Evolutionary conservation across 2,888 invertebrate species (phyloP).

Genomic region (Graphium colonna): DNA sequence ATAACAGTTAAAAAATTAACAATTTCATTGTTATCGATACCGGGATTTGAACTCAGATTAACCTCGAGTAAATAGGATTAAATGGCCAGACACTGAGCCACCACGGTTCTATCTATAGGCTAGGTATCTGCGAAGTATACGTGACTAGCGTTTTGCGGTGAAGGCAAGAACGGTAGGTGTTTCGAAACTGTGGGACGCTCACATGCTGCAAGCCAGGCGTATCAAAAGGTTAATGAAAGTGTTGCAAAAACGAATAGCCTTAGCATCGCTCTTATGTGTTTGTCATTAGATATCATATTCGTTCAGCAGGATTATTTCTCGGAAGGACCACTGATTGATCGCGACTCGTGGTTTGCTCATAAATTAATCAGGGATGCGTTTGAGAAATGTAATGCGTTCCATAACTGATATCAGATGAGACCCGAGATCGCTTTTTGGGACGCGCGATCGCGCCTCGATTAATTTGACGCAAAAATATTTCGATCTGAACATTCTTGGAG

Average conservation of each 20-base stretch:
- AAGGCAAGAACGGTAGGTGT: background rate
- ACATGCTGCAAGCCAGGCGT: background rate
- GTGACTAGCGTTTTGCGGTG: no score
- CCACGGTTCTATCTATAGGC: no score
- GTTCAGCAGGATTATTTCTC: slow-evolving; percentile 1
- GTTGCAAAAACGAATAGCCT: background rate
- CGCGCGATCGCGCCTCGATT: background rate
- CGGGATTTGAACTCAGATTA: no score
- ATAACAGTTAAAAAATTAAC: no score
- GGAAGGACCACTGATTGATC: slow-evolving; percentile 8
- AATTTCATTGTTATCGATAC: no score
- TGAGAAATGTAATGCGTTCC: slow-evolving; percentile 8
- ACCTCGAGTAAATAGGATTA: no score
- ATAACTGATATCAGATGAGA: slow-evolving; percentile 10
- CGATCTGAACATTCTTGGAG: no score
- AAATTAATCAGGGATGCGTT: slow-evolving; percentile 17
- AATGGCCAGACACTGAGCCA: no score
- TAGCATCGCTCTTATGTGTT: background rate
- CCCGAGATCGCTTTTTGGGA: background rate
- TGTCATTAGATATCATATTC: background rate
- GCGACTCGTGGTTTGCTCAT: background rate
- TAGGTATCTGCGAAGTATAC: no score
- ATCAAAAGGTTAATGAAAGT: background rate
- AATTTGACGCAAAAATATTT: background rate
- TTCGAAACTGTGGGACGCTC: background rate